Evolutionary conservation across 53 echinoderm and acorn worm species (phyloP), one percentile per base, ranked within the genome.

Genomic region (Luidia sarsii): DNA sequence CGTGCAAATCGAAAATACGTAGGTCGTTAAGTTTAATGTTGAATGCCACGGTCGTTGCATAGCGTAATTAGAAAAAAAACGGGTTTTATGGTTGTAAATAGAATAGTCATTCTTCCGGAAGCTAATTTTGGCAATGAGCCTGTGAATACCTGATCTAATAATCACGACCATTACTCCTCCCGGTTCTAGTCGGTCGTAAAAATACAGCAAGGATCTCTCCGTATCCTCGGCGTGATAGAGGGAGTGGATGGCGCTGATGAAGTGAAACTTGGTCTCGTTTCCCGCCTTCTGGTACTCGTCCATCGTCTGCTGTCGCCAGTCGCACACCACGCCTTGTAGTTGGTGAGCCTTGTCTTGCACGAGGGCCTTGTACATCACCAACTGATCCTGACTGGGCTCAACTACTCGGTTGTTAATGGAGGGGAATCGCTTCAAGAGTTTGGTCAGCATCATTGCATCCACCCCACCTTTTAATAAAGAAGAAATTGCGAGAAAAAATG

Each of bases 181-280:
- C 10, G 87, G 75, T 27, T 81, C 91, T 21, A 95, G 70, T n/a
- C 27, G 39, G 38, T 80, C 49, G 24, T 91, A 72, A 18, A 95
- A 54, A 43, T 41, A 23, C 45, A 67, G 50, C 70, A 91, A 48
- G 3, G 83, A 85, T n/a, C 71, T 70, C 31, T 83, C 83, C 14
- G 84, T 29, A 20, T 95, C 87, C 7, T 79, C 71, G 14, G 38
- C 84, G 36, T 91, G 86, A 41, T 95, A 95, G 4, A 95, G n/a
- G 14, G 89, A 89, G 71, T 95, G 89, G 18, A 95, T 52, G 6
- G 95, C 19, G 66, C 82, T 87, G 74, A 95, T 91, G 23, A 95
- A 89, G 31, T 95, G 91, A 63, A 57, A 80, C 32, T 86, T 86
- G 6, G 57, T 32, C 39, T n/a, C 19, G 23, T 69, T 39, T 20